phyloP scores from a whole-genome alignment of 2,888 invertebrate genomes.

The Mythimna albipuncta region DNA sequence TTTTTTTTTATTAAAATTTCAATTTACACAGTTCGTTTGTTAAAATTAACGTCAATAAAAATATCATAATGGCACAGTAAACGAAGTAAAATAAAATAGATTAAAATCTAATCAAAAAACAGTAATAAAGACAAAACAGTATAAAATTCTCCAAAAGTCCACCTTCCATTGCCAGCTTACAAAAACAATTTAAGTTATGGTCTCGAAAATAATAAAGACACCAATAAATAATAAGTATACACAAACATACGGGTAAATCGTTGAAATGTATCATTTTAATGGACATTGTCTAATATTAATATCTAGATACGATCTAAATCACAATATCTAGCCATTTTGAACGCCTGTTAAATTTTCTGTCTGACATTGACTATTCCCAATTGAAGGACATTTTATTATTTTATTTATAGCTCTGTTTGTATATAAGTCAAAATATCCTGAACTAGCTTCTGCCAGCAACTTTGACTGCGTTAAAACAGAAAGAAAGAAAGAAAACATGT shows the following conservation, averaged over 20 bases:
- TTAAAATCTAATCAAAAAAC: constrained; percentile 2
- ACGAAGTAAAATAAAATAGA: neutral
- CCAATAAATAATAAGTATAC: constrained; percentile 43
- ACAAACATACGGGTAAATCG: constrained; percentile 38
- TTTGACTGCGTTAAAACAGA: too few relatives aligned
- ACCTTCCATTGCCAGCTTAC: constrained; percentile 30
- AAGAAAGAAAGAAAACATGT: too few relatives aligned
- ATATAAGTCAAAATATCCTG: too few relatives aligned
- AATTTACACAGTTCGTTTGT: too few relatives aligned
- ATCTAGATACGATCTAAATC: constrained; percentile 62
- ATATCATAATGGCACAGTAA: neutral
- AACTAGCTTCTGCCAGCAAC: too few relatives aligned
- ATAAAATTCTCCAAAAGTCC: constrained; percentile 3
- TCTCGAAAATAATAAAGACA: constrained; percentile 43
- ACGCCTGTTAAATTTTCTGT: constrained; percentile 49
- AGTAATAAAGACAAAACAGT: neutral
- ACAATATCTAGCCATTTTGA: constrained; percentile 58
- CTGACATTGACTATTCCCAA: constrained; percentile 48
- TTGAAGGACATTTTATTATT: constrained; percentile 7
- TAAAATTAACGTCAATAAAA: neutral
- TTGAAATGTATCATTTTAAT: constrained; percentile 64
- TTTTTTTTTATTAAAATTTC: too few relatives aligned
- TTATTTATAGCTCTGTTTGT: too few relatives aligned
- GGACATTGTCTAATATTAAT: constrained; percentile 63
- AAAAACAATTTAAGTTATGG: constrained; percentile 48